These are phyloP conservation scores for Kradibia gibbosae DNA, from an alignment of 1,140 invertebrate genomes.

Conservation along the genomic window DNA sequence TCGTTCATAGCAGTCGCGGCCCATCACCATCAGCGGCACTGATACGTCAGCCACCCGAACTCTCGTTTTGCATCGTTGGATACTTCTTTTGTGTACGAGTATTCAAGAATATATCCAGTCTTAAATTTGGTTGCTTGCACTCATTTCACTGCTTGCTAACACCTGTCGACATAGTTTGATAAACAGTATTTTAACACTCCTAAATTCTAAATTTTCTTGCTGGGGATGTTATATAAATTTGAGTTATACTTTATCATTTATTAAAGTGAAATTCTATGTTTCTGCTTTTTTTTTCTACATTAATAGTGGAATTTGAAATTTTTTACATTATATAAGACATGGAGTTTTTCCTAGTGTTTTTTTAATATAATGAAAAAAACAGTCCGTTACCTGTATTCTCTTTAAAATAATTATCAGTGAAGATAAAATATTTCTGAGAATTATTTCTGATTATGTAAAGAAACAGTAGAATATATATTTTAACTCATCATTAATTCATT, in stretches of 20 bases:
- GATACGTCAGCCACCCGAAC: conserved; percentile 14
- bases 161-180: conserved; percentile 18
- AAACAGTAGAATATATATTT: not conserved
- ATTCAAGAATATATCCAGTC: not conserved
- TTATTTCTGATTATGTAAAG: no score
- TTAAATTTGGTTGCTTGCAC: not conserved
- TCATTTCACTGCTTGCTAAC: conserved; percentile 11
- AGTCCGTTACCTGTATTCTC: no score
- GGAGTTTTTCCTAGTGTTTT: no score
- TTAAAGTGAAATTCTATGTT: no score
- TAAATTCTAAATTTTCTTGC: not conserved
- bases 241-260: not conserved
- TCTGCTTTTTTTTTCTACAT: no score
- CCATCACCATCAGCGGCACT: conserved; percentile 45
- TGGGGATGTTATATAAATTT: not conserved
- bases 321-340: no score
- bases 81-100: not conserved
- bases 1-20: conserved; percentile 29
- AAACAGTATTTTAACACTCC: conserved; percentile 14
- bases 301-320: no score
- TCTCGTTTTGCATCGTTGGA: not conserved
- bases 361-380: no score
- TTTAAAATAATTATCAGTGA: not conserved
- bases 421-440: no score
- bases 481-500: not conserved